Conservation (phyloP, 2,797 vertebrate genomes). For the Heliangelus exortis region DNA sequence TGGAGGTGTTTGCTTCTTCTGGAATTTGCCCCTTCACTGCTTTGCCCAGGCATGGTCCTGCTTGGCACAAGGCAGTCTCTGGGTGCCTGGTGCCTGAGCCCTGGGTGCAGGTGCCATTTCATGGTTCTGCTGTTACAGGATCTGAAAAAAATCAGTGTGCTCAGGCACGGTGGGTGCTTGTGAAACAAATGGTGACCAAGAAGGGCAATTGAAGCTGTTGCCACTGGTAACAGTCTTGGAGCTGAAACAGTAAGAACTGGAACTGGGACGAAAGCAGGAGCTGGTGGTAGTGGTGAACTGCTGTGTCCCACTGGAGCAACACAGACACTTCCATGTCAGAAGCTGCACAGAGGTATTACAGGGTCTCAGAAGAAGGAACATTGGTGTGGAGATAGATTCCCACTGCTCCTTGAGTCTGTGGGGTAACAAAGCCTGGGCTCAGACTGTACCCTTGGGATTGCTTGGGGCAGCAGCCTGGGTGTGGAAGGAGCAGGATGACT, state of each 20-base stretch:
- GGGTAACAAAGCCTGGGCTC: background rate
- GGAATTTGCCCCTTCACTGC: background rate
- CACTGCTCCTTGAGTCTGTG: background rate
- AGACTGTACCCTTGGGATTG: accelerated
- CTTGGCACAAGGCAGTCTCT: background rate
- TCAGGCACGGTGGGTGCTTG: background rate
- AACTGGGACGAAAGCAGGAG: background rate
- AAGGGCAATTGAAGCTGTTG: background rate
- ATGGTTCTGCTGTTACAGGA: background rate
- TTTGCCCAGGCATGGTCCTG: background rate
- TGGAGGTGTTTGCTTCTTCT: background rate
- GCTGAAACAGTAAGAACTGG: background rate
- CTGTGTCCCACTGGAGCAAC: background rate
- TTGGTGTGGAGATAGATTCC: background rate
- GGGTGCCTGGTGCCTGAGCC: background rate
- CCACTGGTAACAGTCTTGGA: background rate
- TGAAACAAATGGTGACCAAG: background rate
- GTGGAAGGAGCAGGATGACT: background rate
- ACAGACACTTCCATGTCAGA: background rate
- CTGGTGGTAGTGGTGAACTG: background rate
- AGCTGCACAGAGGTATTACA: background rate
- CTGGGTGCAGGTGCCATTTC: background rate
- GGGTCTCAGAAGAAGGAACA: background rate
- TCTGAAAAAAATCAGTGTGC: background rate
- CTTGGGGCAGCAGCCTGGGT: background rate